Percentiles rank a stretch among this genome's conserved stretches.
Evolutionary conservation across 2,797 vertebrate species (phyloP).

Genomic region (Pogoniulus pusillus): DNA sequence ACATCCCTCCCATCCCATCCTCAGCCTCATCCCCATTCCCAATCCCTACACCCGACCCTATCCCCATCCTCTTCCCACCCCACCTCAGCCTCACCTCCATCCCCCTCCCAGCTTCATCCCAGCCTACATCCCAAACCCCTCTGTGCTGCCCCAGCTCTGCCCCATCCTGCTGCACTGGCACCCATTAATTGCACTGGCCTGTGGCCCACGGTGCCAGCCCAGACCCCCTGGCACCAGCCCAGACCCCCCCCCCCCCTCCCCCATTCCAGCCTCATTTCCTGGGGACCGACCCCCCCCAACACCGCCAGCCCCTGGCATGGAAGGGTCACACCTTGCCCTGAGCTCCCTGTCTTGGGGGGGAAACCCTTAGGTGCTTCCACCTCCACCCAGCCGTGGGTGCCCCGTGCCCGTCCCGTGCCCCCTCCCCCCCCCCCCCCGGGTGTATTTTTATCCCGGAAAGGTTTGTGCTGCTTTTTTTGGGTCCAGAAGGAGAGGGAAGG

Average conservation of each 20-base stretch:
- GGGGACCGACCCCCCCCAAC: no score
- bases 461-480: neutral
- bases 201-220: neutral
- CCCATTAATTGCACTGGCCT: neutral
- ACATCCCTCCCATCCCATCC: neutral
- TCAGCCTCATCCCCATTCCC: no score
- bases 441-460: constrained; percentile 12
- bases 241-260: neutral
- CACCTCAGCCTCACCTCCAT: neutral
- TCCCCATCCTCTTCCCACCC: neutral
- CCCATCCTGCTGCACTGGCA: neutral
- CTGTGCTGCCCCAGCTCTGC: neutral
- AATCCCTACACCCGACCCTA: no score
- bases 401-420: neutral
- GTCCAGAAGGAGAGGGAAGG: constrained; percentile 21
- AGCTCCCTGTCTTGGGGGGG: no score
- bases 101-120: neutral
- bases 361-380: neutral
- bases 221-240: neutral
- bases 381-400: neutral
- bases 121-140: neutral
- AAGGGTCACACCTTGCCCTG: neutral
- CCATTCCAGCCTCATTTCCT: no score
- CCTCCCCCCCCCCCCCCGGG: neutral
- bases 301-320: neutral